These are phyloP conservation scores for Pinna nobilis DNA, from an alignment of 1,140 invertebrate species.

Conservation along the genomic window DNA sequence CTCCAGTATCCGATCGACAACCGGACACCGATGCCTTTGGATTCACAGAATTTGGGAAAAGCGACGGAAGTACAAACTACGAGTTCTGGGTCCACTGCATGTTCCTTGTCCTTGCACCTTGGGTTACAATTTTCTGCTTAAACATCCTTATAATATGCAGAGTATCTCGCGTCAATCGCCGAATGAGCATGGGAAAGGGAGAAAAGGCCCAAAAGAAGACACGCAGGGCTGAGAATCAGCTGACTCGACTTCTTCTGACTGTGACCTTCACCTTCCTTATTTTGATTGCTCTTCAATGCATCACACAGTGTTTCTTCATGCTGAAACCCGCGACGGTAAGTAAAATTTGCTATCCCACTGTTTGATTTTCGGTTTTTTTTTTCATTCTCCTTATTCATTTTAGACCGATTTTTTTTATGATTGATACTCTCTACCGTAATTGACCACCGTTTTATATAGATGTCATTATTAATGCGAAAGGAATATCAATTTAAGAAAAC, in stretches of 20 bases:
- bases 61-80: conserved; percentile 49
- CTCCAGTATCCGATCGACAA: conserved; percentile 35
- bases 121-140: conserved; percentile 57
- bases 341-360: too few relatives aligned
- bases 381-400: too few relatives aligned
- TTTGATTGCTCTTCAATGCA: conserved; percentile 61
- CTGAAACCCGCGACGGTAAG: conserved; percentile 51
- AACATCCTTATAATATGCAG: conserved; percentile 52
- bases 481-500: too few relatives aligned
- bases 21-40: conserved; percentile 28
- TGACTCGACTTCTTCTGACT: conserved; percentile 58
- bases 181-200: conserved; percentile 52
- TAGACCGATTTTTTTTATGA: too few relatives aligned
- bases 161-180: conserved; percentile 46
- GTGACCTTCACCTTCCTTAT: conserved; percentile 65
- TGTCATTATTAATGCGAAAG: too few relatives aligned
- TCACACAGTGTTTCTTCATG: conserved; percentile 65
- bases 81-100: conserved; percentile 70
- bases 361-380: too few relatives aligned
- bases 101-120: conserved; percentile 60
- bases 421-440: too few relatives aligned
- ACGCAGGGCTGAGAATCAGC: conserved; percentile 56
- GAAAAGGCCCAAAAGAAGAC: conserved; percentile 47
- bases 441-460: too few relatives aligned
- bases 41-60: conserved; percentile 51